Base-by-base conservation (phyloP, 64 coral and sea anemone genomes). In the Pocillopora verrucosa region DNA sequence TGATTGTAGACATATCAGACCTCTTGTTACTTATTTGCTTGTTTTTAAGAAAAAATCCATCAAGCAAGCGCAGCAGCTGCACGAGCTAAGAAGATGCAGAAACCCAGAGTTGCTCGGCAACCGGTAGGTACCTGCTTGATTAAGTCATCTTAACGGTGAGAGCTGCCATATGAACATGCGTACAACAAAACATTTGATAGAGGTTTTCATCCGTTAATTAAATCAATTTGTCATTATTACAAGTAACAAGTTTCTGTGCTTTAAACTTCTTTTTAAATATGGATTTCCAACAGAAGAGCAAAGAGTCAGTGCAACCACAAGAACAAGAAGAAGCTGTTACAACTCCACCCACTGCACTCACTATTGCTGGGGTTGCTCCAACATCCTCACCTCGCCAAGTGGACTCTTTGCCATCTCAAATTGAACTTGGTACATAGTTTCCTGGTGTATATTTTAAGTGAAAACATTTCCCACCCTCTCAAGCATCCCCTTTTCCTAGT, bases 41-140 rank as follows among this genome's bases (percentile, higher is more conserved):
- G 58, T 65, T 87, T 30, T 79, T 11, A 72, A 99, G 97, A 99
- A 57, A 99, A 95, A 93, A 95, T 99, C 41, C 97, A 99, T n/a
- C 93, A 99, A 80, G 97, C 93, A 34, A 99, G 89, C 76, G 97
- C 97, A 0, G 97, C 97, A 2, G 97, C 97, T 16, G 97, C 97
- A 25, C 94, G 97, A 80, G 97, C 97, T 3, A 99, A 99, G 75
- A 99, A 95, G 75, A 69, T 92, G 67, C 91, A 92, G 60, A 99
- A 93, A 73, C 97, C 95, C 1, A 90, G 89, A 88, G 77, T 93
- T 61, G 75, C 95, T 16, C 76, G 95, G 34, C 95, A 96, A 13
- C 83, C 92, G 58, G 90, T 92, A 84, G 14, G 79, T 38, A 84
- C 24, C 12, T 2, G 62, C 24, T 24, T 35, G 4, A 76, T 64